Conservation (phyloP, 1,140 invertebrate species). For the Dendroctonus ponderosae region DNA sequence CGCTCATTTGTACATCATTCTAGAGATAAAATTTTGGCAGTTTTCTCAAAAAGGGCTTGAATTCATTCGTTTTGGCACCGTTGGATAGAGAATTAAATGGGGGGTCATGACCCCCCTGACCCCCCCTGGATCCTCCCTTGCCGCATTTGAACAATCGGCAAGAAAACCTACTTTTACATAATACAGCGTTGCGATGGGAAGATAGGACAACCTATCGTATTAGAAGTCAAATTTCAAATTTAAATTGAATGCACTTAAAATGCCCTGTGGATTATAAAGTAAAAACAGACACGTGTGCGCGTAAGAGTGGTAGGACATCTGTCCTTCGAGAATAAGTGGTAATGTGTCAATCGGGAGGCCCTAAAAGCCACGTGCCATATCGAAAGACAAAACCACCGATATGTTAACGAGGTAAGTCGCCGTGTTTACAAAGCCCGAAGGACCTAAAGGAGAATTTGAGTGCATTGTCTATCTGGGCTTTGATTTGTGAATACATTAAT, state of each 20-base stretch:
- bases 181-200: background rate
- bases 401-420: slow-evolving; percentile 22
- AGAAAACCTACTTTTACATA: background rate
- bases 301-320: slow-evolving; percentile 23
- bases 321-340: slow-evolving; percentile 22
- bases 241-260: slow-evolving; percentile 6
- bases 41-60: too few relatives aligned
- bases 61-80: too few relatives aligned
- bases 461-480: slow-evolving; percentile 18
- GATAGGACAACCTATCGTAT: background rate
- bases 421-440: slow-evolving; percentile 25
- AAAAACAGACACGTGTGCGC: slow-evolving; percentile 21
- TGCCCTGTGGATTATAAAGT: slow-evolving; percentile 22
- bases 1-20: too few relatives aligned
- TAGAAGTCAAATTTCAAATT: slow-evolving; percentile 19
- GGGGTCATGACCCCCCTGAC: too few relatives aligned
- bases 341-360: slow-evolving; percentile 20
- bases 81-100: too few relatives aligned
- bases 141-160: background rate
- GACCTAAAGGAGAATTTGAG: slow-evolving; percentile 10
- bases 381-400: slow-evolving; percentile 22
- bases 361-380: slow-evolving; percentile 21
- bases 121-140: too few relatives aligned
- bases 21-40: too few relatives aligned
- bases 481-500: slow-evolving; percentile 23